Evolutionary conservation across 2,113 vertebrate genomes (phyloP).

Genomic region (Campylomormyrus tamandua): DNA sequence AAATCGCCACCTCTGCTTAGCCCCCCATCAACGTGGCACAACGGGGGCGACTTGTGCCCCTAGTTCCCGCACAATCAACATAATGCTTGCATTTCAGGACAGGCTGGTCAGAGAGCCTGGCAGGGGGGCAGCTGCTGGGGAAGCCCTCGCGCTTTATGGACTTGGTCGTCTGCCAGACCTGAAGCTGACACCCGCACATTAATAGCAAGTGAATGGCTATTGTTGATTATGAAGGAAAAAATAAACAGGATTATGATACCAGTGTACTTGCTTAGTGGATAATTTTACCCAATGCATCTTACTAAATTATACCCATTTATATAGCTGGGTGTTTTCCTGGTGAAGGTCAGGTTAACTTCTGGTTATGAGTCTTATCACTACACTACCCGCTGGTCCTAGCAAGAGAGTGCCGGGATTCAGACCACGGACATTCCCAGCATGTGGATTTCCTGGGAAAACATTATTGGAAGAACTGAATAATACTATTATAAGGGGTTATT

Average conservation of each 20-base stretch:
- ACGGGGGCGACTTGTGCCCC: background rate
- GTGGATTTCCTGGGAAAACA: too few relatives aligned
- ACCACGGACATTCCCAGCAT: too few relatives aligned
- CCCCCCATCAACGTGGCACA: background rate
- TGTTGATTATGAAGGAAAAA: background rate
- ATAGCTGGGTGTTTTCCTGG: background rate
- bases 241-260: background rate
- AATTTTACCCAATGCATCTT: background rate
- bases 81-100: background rate
- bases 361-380: background rate
- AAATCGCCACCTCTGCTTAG: background rate
- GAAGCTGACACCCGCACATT: background rate
- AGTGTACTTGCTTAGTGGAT: background rate
- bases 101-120: background rate
- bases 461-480: background rate
- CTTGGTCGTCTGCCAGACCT: background rate
- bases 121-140: background rate
- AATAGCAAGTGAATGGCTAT: background rate
- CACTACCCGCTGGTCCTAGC: background rate
- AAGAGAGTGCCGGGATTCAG: background rate
- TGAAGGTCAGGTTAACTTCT: background rate
- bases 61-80: background rate
- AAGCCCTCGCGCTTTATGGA: background rate
- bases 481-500: background rate
- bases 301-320: background rate